Evolutionary conservation across 2,797 vertebrate species (phyloP).

Genomic region (Myiotriccus ornatus): DNA sequence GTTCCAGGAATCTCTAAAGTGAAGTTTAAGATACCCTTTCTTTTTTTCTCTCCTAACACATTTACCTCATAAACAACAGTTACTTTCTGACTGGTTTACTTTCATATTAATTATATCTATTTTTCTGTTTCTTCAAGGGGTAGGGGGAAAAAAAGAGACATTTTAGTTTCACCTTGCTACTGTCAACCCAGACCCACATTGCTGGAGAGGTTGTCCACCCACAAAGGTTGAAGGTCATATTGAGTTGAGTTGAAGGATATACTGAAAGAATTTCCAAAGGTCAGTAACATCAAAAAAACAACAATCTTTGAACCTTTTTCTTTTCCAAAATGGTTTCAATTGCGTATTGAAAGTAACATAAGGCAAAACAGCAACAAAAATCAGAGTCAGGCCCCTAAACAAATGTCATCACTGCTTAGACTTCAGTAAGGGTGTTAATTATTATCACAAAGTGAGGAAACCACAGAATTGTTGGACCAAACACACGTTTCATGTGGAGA

Average conservation of each 20-base stretch:
- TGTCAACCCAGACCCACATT: neutral
- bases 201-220: neutral
- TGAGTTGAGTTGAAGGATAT: neutral
- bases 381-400: conserved; percentile 39
- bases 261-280: neutral
- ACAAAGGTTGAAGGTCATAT: neutral
- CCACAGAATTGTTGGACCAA: conserved; percentile 57
- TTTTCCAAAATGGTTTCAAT: conserved; percentile 2
- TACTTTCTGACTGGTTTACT: neutral
- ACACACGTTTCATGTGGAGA: conserved; percentile 56
- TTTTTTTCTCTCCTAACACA: neutral
- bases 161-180: neutral
- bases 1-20: conserved; percentile 24
- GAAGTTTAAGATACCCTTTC: neutral
- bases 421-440: conserved; percentile 63
- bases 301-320: neutral
- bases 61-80: neutral
- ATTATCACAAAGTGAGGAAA: conserved; percentile 68
- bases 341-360: neutral
- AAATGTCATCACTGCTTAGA: conserved; percentile 52
- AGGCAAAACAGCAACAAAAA: conserved; percentile 46
- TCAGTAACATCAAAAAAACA: neutral
- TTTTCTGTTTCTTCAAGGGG: neutral
- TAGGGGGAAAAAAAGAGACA: neutral
- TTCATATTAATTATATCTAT: neutral